Conservation (phyloP, 1,140 invertebrate genomes). For the Drosophila pallidifrons region DNA sequence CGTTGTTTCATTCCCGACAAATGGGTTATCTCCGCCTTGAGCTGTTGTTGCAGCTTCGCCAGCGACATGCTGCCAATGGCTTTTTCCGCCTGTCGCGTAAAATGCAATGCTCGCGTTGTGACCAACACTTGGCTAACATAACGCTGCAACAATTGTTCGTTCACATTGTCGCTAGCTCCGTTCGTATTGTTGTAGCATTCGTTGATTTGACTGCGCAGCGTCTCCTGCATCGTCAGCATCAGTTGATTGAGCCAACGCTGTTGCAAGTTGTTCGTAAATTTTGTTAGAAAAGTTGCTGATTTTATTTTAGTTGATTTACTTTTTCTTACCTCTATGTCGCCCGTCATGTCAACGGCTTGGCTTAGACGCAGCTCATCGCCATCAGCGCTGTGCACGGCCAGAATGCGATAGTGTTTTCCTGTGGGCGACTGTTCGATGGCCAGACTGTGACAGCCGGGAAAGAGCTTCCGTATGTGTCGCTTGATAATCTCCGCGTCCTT, state of each 20-base stretch:
- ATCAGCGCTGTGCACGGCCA: constrained; percentile 92
- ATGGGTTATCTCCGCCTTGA: constrained; percentile 78
- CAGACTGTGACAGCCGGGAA: constrained; percentile 94
- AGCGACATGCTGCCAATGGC: constrained; percentile 90
- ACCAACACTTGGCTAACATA: constrained; percentile 95
- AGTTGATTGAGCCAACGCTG: constrained; percentile 93
- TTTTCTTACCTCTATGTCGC: constrained; percentile 91
- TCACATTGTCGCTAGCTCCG: constrained; percentile 75
- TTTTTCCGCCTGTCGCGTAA: constrained; percentile 93
- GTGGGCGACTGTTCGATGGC: constrained; percentile 85
- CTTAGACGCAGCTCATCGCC: constrained; percentile 93
- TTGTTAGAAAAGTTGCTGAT: background rate
- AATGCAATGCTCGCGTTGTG: constrained; percentile 89
- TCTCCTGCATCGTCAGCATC: constrained; percentile 92
- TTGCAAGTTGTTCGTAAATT: background rate
- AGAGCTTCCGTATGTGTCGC: constrained; percentile 97
- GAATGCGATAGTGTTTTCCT: constrained; percentile 86
- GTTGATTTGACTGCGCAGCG: constrained; percentile 89
- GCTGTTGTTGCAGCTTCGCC: constrained; percentile 85
- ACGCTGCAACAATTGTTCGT: constrained; percentile 89
- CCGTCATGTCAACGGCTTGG: constrained; percentile 91
- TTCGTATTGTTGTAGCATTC: constrained; percentile 88
- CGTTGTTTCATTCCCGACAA: constrained; percentile 67
- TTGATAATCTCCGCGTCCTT: constrained; percentile 94
- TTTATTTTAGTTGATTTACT: background rate